Evolutionary conservation across 1,140 invertebrate genomes (phyloP), one percentile per base, ranked within the genome.

Genomic region (Acromyrmex charruanus): DNA sequence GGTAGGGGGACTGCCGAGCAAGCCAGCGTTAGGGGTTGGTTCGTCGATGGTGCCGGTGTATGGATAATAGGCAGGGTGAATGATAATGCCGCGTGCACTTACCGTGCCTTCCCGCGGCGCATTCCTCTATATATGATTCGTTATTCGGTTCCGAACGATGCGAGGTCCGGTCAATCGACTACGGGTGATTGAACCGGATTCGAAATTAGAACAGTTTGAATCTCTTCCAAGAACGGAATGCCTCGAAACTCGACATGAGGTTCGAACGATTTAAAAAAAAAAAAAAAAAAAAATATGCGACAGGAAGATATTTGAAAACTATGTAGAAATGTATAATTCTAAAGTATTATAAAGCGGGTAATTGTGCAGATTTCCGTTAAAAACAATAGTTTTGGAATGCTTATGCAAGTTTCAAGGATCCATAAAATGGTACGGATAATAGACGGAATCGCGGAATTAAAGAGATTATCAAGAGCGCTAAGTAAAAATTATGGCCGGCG

Each of bases 31-130:
- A 90, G 89, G 92, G 93, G 92, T 87, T 92, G 91, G 90, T 69
- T 90, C 87, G 88, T 85, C 85, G 89, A 90, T 87, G 89, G 74
- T 88, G 87, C 75, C 89, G 88, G 75, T 82, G 85, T 88, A 92
- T 87, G 90, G 89, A 92, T 94, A 93, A 94, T 92, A 91, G 89
- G 81, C 86, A 89, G 86, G 87, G 89, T 87, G 91, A 93, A 93
- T 93, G 92, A 93, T 93, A 92, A 93, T 92, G 91, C 87, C 63
- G 80, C 77, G 84, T 80, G 80, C 86, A 81, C 88, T 25, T 25
- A 75, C 86, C 55, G 84, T 75, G 81, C 59, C 79, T 90, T 86
- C 35, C 81, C 55, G 65, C 39, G 58, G 58, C n/a, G 66, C 85
- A 77, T 89, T 80, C 88, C 79, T 87, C 59, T 75, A 65, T 61